Evolutionary conservation across 2,797 vertebrate species (phyloP).

Genomic region (Coendou prehensilis): DNA sequence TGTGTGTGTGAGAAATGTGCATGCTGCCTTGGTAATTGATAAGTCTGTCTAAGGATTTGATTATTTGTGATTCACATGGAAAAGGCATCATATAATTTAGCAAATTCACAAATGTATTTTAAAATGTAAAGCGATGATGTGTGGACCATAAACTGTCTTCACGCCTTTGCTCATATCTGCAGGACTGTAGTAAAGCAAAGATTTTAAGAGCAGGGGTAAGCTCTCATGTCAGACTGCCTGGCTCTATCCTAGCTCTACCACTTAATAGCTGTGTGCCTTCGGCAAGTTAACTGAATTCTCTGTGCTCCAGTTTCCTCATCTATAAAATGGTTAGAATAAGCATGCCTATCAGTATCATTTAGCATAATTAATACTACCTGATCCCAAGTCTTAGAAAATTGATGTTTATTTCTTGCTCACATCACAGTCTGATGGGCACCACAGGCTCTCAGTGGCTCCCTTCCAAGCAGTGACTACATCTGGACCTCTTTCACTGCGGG

Average conservation of each 20-base stretch:
- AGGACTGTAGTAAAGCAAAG: background rate
- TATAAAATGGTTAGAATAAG: slow-evolving; percentile 5
- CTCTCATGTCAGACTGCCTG: background rate
- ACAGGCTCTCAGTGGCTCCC: background rate
- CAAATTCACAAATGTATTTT: slow-evolving; percentile 27
- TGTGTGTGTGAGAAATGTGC: slow-evolving; percentile 31
- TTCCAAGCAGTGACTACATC: background rate
- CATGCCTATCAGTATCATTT: background rate
- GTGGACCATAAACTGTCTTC: background rate
- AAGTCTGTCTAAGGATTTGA: slow-evolving; percentile 60
- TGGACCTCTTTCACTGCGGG: background rate
- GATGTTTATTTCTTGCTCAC: slow-evolving; percentile 28
- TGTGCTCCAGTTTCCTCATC: slow-evolving; percentile 10
- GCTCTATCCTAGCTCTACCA: background rate
- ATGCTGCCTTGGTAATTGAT: slow-evolving; percentile 55
- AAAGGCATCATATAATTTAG: slow-evolving; percentile 65
- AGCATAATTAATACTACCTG: background rate
- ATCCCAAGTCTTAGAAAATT: background rate
- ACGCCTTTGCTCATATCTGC: background rate
- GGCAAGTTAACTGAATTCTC: slow-evolving; percentile 15
- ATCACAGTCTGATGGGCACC: background rate
- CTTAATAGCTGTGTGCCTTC: background rate
- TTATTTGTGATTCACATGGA: slow-evolving; percentile 59
- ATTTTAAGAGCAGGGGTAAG: background rate
- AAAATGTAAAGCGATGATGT: slow-evolving; percentile 1